Evolutionary conservation across 2,797 vertebrate genomes (phyloP).

Genomic region (Malacoraja senta): DNA sequence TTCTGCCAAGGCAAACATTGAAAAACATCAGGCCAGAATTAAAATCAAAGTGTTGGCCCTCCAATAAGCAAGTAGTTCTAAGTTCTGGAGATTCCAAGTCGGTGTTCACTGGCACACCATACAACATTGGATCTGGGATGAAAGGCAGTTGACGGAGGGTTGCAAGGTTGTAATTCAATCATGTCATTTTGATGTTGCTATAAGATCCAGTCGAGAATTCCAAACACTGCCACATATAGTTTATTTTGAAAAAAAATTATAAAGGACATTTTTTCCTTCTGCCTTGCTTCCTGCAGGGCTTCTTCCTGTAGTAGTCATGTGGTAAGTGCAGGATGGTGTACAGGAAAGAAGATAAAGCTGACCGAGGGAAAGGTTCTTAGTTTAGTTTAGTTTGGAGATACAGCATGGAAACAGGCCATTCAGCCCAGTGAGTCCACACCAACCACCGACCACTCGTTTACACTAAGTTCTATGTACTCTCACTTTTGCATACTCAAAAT

Average conservation of each 20-base stretch:
- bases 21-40: background rate
- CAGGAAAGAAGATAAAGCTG: background rate
- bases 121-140: background rate
- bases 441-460: too few species aligned
- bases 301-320: background rate
- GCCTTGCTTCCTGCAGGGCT: background rate
- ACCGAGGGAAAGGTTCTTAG: background rate
- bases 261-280: background rate
- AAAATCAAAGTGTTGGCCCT: background rate
- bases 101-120: background rate
- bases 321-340: background rate
- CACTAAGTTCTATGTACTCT: too few species aligned
- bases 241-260: background rate
- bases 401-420: too few species aligned
- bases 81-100: background rate
- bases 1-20: background rate
- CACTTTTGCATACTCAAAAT: too few species aligned
- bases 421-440: too few species aligned
- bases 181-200: background rate
- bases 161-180: background rate
- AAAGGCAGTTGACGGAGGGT: background rate
- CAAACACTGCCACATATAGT: background rate
- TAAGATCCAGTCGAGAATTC: background rate
- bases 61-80: background rate
- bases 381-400: too few species aligned